A percentile compares a stretch with the other conserved stretches of the same genome.
Conservation (phyloP, 2,113 vertebrate genomes). For the Rhadina sibilatrix region DNA sequence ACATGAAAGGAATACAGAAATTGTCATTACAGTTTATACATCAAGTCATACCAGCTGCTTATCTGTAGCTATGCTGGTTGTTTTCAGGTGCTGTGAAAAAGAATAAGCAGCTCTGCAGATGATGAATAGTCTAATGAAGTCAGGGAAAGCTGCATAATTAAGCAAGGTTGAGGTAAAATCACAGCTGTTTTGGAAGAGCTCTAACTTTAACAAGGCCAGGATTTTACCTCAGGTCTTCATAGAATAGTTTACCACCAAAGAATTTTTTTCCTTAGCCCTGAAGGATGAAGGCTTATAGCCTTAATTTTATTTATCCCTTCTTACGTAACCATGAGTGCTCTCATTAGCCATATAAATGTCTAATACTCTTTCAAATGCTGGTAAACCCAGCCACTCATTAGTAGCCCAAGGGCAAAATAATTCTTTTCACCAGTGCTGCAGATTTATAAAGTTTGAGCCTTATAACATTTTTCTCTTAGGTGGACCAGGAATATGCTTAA, state of each 20-base stretch:
- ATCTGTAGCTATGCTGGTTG: not conserved
- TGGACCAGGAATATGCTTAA: not conserved
- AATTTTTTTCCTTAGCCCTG: not conserved
- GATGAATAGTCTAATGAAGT: not conserved
- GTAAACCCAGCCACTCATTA: not conserved
- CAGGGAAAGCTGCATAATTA: not conserved
- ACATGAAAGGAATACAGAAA: not conserved
- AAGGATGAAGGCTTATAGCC: not conserved
- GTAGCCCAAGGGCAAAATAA: slow-evolving; percentile 29
- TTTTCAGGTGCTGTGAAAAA: not conserved
- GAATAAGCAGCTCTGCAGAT: not conserved
- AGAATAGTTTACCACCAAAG: not conserved
- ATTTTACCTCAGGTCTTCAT: slow-evolving; percentile 40
- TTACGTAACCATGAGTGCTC: slow-evolving; percentile 4
- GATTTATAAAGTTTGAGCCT: not conserved
- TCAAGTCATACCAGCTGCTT: not conserved
- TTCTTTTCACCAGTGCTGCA: not conserved
- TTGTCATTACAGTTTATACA: not conserved
- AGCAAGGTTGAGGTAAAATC: not conserved
- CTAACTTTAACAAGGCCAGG: slow-evolving; percentile 31
- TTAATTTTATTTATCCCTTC: slow-evolving; percentile 49
- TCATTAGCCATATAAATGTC: slow-evolving; percentile 26
- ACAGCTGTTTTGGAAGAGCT: not conserved
- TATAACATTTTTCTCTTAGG: not conserved
- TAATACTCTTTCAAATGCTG: slow-evolving; percentile 26